These are phyloP conservation scores for Coccyzus lansbergi DNA, from an alignment of 2,797 vertebrate species.

Conservation along the genomic window DNA sequence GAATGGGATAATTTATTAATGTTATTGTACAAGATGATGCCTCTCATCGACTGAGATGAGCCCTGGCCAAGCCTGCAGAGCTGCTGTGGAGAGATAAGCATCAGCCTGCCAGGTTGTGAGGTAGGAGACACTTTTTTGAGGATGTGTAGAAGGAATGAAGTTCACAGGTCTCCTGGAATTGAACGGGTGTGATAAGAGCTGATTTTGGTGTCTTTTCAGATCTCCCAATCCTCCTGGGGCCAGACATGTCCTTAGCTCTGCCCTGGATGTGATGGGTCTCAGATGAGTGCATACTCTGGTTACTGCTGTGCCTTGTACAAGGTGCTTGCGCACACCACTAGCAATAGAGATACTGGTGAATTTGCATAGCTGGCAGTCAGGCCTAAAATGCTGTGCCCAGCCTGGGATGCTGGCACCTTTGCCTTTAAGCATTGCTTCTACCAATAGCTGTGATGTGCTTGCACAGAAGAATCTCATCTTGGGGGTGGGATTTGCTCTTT, in stretches of 20 bases:
- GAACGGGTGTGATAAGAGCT: neutral
- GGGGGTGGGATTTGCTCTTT: neutral
- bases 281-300: rapidly evolving
- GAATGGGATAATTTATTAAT: neutral
- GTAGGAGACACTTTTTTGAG: neutral
- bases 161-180: neutral
- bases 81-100: neutral
- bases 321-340: neutral
- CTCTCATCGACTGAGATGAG: neutral
- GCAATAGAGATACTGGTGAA: neutral
- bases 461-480: neutral
- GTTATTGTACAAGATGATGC: neutral
- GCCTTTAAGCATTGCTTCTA: neutral
- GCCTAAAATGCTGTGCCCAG: neutral
- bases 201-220: neutral
- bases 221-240: neutral
- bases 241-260: neutral
- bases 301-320: neutral
- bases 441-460: neutral
- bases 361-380: neutral
- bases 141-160: neutral
- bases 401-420: neutral
- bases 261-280: rapidly evolving
- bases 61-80: neutral
- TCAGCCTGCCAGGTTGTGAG: neutral